Conservation (phyloP, 2,797 vertebrate genomes). For the Cirrhinus mrigala region DNA sequence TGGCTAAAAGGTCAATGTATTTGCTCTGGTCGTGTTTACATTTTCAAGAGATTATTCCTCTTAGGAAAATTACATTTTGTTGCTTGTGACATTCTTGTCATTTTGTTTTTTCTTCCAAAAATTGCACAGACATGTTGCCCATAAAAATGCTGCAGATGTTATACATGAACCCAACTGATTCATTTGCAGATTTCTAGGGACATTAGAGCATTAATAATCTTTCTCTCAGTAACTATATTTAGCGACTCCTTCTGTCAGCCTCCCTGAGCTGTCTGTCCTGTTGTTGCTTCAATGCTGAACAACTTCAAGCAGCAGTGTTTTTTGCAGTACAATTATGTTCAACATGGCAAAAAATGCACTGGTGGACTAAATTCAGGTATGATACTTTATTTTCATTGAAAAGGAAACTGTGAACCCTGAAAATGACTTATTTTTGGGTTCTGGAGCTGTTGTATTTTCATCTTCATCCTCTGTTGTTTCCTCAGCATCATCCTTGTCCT, state of each 20-base stretch:
- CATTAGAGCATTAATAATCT: background rate
- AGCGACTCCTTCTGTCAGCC: background rate
- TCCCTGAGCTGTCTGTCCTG: background rate
- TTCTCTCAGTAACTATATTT: background rate
- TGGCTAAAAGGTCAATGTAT: background rate
- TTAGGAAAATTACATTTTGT: background rate
- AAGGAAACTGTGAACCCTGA: slow-evolving; percentile 4
- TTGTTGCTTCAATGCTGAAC: background rate
- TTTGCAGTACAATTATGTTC: background rate
- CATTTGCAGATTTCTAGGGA: background rate
- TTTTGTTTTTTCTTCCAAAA: background rate
- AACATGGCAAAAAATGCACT: background rate
- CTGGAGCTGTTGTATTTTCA: background rate
- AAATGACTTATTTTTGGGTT: background rate
- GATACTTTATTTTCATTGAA: background rate
- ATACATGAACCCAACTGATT: background rate
- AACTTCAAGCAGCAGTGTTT: background rate
- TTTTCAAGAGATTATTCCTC: background rate
- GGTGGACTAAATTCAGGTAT: background rate
- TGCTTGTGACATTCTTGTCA: background rate
- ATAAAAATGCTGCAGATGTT: background rate
- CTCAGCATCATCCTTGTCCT: background rate
- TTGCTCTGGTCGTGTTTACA: background rate
- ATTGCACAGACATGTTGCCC: background rate
- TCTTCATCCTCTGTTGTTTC: background rate